Evolutionary conservation across 2,113 vertebrate genomes (phyloP).

Genomic region (Pongo pygmaeus): DNA sequence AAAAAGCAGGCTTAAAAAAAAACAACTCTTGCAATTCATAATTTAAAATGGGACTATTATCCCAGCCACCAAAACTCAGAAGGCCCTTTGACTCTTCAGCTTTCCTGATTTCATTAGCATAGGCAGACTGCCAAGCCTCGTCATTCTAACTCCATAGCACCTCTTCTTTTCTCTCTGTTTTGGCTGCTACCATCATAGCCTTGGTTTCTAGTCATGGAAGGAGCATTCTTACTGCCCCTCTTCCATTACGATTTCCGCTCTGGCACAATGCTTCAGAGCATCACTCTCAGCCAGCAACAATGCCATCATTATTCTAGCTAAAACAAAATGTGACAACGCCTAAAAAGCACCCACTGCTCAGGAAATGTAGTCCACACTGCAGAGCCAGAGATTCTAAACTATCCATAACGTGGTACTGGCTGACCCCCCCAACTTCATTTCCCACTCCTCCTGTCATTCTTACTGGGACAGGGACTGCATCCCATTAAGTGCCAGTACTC

Average conservation of each 20-base stretch:
- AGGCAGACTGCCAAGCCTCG: neutral
- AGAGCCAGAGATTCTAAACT: no score
- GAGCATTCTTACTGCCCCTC: neutral
- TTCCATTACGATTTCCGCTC: fast-evolving
- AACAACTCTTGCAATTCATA: neutral
- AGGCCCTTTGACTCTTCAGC: neutral
- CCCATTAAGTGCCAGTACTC: neutral
- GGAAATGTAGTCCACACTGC: neutral
- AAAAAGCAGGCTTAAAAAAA: neutral
- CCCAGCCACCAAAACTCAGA: neutral
- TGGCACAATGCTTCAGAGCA: neutral
- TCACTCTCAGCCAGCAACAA: neutral
- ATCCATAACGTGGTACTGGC: neutral
- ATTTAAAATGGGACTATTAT: neutral
- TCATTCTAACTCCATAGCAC: neutral
- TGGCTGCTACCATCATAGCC: neutral
- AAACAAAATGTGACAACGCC: neutral
- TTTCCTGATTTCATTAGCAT: neutral
- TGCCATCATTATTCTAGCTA: neutral
- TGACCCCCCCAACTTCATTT: neutral
- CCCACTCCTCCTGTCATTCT: neutral
- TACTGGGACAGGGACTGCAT: neutral
- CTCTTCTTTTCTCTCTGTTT: neutral
- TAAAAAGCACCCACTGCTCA: no score
- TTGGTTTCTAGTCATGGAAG: neutral